Base-by-base conservation (phyloP, 2,888 invertebrate species). In the Corythucha ciliata region DNA sequence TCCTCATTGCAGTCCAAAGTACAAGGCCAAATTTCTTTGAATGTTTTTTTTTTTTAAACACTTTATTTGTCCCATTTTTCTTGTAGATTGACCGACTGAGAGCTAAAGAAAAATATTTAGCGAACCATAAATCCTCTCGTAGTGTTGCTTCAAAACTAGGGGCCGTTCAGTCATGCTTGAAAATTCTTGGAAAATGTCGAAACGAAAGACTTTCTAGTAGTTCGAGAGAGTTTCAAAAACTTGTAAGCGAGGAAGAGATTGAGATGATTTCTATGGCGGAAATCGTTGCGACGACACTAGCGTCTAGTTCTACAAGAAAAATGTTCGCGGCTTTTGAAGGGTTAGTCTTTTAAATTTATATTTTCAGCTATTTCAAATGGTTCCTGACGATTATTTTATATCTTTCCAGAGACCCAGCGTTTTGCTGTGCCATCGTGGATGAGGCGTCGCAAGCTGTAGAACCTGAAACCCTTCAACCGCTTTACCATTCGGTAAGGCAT, bases 361-460 rank as follows among this genome's bases (percentile, higher is more conserved):
- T 29, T 29, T n/a, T 10, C 29, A n/a, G 8, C n/a, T n/a, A 29
- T 10, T 10, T 29, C 29, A 10, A 10, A 29, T 10, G 8, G 29
- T 29, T 29, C 10, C 8, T 8, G 29, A 10, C 29, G 29, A 10
- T 29, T 29, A n/a, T 29, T 29, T 10, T 29, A 8, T 8, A 16
- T 8, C n/a, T 8, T 49, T 49, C 20, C 24, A 49, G 49, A 7
- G 34, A 32, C 32, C 37, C 40, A 3, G 29, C 27, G n/a, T 49
- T 49, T 32, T 29, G 32, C 4, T 40, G 42, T 18, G 88, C 88
- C 61, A 82, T 89, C 48, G 76, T 90, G 47, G 89, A 89, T 68
- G 89, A 92, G 71, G 90, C 92, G 18, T 85, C 88, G 0, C 89
- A 90, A 65, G 84, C 85, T 58, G 80, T 77, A 29, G 93, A 93